These are phyloP conservation scores for Bombus soroeensis DNA, from an alignment of 1,140 invertebrate genomes.

Conservation along the genomic window DNA sequence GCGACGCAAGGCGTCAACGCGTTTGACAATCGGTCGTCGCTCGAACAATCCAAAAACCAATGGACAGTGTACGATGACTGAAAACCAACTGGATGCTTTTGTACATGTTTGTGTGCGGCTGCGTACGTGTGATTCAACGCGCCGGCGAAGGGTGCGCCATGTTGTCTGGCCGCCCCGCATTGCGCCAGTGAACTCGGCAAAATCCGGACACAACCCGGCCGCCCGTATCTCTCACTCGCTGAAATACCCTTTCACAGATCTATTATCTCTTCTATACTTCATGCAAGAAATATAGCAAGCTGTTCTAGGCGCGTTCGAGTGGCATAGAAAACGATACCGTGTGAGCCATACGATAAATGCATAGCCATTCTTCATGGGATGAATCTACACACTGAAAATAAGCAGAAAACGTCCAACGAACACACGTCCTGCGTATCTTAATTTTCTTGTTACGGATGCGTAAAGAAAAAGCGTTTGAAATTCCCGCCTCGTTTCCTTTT, in stretches of 20 bases:
- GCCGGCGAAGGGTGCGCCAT: conserved; percentile 74
- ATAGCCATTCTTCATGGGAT: too few relatives aligned
- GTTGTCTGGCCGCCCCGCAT: conserved; percentile 80
- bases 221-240: conserved; percentile 35
- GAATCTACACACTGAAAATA: too few relatives aligned
- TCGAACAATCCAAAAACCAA: conserved; percentile 13
- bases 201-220: conserved; percentile 71
- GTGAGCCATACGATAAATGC: neutral
- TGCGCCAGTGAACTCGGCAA: conserved; percentile 79
- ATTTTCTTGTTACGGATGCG: too few relatives aligned
- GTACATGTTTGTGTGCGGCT: neutral
- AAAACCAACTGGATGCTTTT: conserved; percentile 14
- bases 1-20: neutral
- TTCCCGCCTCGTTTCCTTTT: too few relatives aligned
- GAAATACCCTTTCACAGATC: neutral
- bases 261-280: neutral
- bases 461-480: too few relatives aligned
- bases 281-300: neutral
- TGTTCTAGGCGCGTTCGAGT: neutral
- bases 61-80: neutral
- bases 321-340: too few relatives aligned
- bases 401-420: too few relatives aligned
- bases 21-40: neutral
- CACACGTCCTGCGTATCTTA: too few relatives aligned
- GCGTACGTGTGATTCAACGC: conserved; percentile 17